Conservation (phyloP, 2,797 vertebrate genomes). For the Sphenopsis melanotis region DNA sequence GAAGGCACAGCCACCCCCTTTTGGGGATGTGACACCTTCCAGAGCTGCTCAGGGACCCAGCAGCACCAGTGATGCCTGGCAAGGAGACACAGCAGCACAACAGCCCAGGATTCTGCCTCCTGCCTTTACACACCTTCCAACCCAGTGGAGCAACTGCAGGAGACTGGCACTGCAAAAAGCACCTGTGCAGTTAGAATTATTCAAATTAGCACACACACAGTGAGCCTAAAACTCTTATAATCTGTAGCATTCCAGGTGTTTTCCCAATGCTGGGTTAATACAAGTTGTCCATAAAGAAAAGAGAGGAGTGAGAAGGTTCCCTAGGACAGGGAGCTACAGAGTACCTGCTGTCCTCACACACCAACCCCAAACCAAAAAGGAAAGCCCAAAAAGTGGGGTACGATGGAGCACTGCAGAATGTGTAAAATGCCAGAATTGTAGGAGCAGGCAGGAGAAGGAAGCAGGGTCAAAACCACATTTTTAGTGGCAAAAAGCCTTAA, state of each 20-base stretch:
- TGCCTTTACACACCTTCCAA: not conserved
- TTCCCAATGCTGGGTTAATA: not conserved
- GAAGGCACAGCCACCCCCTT: not conserved
- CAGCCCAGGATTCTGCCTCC: not conserved
- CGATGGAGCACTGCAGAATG: not conserved
- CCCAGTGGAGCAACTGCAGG: not conserved
- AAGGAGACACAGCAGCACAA: not conserved
- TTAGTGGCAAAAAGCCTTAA: not conserved
- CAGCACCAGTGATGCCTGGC: no score
- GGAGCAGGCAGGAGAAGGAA: not conserved
- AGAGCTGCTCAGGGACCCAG: not conserved
- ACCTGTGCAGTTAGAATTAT: not conserved
- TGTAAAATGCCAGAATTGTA: not conserved
- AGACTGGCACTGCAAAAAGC: not conserved
- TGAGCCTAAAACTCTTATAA: not conserved
- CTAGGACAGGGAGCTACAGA: not conserved
- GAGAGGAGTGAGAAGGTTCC: not conserved
- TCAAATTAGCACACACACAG: not conserved
- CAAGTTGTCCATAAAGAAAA: not conserved
- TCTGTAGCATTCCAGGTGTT: not conserved
- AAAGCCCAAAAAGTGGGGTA: not conserved
- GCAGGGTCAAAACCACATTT: not conserved
- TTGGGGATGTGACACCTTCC: not conserved
- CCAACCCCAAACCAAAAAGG: not conserved
- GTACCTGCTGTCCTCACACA: not conserved